Base-by-base conservation (phyloP, 2,797 vertebrate genomes). In the Kryptopterus vitreolus region DNA sequence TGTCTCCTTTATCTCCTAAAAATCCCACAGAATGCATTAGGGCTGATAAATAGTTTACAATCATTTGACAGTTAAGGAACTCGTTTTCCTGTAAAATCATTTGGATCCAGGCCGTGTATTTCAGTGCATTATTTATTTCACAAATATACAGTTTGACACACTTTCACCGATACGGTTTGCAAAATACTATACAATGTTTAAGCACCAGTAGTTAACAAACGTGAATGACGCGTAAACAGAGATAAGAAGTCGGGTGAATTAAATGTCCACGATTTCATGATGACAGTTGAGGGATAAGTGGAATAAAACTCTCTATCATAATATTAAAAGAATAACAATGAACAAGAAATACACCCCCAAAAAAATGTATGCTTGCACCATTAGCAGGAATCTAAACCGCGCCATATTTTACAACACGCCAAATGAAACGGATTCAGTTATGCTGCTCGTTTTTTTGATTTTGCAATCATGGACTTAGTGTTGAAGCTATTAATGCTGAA, bases 101-200 rank as follows among this genome's bases (percentile, higher is more conserved):
- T n/a, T n/a, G n/a, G n/a, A n/a, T n/a, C n/a, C n/a, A n/a, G n/a
- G n/a, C n/a, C n/a, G n/a, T n/a, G n/a, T n/a, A 53, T 53, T 69
- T 76, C 11, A 81, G 53, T 68, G 16, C 22, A 29, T 74, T 77
- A 80, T 68, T 59, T 59, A 70, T 90, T 89, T 82, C 88, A 88
- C 84, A 92, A 87, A 90, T 82, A 52, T 82, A 89, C 78, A 89
- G 59, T 90, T 61, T 86, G 86, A 86, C 86, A 87, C 78, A 83
- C 88, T 86, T 87, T 87, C 85, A 92, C 88, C 87, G 53, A 86
- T 84, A 89, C 90, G 89, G 84, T 79, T 88, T 84, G 35, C 68
- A 78, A 76, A 58, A 77, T 65, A 29, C 6, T 63, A 46, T 65
- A 26, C 85, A 87, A 85, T 86, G 50, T 88, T 84, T 85, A 80